phyloP scores from a whole-genome alignment of 2,888 invertebrate genomes.

The Mesochorus sp. region DNA sequence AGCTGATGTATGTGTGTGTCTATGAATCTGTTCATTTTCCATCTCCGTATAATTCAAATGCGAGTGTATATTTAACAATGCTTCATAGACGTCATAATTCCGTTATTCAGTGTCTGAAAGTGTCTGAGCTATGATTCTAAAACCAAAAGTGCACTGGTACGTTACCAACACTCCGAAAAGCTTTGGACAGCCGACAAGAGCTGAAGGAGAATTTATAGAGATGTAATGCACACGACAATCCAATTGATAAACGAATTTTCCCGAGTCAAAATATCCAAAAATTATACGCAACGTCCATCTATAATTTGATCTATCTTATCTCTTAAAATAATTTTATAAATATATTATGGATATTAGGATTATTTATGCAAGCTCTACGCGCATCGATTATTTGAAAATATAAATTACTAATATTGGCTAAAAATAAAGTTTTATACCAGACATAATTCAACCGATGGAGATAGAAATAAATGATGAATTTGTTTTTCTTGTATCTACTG shows the following conservation, averaged over 20 bases:
- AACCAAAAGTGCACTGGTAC: conserved; percentile 17
- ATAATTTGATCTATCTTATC: too few relatives aligned
- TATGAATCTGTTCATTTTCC: conserved; percentile 41
- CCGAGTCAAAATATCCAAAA: too few relatives aligned
- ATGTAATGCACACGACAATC: too few relatives aligned
- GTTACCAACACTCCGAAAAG: conserved; percentile 7
- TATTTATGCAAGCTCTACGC: too few relatives aligned
- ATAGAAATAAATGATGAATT: neutral
- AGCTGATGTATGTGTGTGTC: conserved; percentile 1
- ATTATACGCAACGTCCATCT: too few relatives aligned
- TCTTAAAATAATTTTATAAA: too few relatives aligned
- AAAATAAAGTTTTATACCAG: too few relatives aligned
- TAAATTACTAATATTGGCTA: too few relatives aligned
- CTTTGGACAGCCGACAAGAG: neutral
- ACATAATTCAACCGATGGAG: too few relatives aligned
- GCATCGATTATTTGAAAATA: too few relatives aligned
- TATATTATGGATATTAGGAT: too few relatives aligned
- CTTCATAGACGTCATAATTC: conserved; percentile 61
- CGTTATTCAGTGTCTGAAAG: conserved; percentile 30
- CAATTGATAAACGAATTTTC: too few relatives aligned
- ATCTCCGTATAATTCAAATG: conserved; percentile 40
- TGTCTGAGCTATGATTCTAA: conserved; percentile 16
- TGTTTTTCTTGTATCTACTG: neutral
- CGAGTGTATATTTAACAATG: conserved; percentile 57
- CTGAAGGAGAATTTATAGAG: neutral